Conservation (phyloP, 2,113 vertebrate genomes). For the Isurus oxyrinchus region DNA sequence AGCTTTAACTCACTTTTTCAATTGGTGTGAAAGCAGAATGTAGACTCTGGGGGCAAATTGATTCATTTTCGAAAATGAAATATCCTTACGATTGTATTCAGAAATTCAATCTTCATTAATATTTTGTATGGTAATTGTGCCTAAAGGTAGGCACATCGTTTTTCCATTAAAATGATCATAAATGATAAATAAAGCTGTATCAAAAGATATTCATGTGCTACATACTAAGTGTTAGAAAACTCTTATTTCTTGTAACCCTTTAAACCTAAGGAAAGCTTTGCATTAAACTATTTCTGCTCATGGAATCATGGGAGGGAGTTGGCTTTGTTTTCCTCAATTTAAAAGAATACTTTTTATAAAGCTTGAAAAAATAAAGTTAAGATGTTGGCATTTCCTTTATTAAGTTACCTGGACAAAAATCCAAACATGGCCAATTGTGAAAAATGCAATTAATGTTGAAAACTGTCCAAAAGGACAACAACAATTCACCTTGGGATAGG, state of each 20-base stretch:
- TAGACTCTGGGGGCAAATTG: neutral
- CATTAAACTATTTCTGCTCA: neutral
- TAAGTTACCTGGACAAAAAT: neutral
- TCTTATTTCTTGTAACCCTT: neutral
- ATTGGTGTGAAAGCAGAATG: neutral
- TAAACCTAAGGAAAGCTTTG: neutral
- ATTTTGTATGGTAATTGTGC: constrained; percentile 10
- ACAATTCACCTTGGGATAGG: neutral
- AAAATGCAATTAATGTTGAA: neutral
- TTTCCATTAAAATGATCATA: constrained; percentile 10
- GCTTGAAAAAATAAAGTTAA: neutral
- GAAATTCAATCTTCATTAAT: neutral
- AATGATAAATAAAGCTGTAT: constrained; percentile 12
- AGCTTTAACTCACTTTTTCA: neutral
- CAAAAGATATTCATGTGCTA: neutral
- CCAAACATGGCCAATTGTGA: neutral
- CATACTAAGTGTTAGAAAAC: neutral
- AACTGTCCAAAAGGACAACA: neutral
- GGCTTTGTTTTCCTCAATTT: neutral
- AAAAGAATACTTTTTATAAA: neutral
- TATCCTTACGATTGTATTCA: neutral
- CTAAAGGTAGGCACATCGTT: neutral
- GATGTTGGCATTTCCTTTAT: neutral
- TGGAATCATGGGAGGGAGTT: neutral
- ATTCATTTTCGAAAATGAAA: neutral